phyloP scores from a whole-genome alignment of 2,113 vertebrate species.

The Centropus bengalensis region DNA sequence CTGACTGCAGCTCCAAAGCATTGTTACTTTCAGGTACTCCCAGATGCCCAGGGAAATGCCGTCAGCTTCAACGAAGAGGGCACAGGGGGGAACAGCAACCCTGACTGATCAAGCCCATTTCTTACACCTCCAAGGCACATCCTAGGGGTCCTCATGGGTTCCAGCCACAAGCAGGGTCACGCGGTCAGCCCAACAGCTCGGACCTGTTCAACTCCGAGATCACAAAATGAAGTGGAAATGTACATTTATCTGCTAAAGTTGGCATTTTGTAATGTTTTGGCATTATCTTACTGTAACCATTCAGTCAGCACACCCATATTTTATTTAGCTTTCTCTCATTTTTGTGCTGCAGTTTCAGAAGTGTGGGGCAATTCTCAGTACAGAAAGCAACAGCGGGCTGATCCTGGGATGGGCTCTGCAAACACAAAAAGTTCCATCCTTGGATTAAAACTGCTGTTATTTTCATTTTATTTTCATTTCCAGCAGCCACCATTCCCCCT shows the following conservation, averaged over 20 bases:
- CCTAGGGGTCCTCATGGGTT: accelerated
- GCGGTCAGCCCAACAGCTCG: neutral
- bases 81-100: neutral
- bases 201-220: accelerated
- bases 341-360: neutral
- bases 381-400: neutral
- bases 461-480: neutral
- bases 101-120: neutral
- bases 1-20: neutral
- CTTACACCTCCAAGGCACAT: neutral
- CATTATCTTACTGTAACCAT: neutral
- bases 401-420: neutral
- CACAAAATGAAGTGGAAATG: no score
- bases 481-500: neutral
- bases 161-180: neutral
- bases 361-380: neutral
- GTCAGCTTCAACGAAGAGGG: neutral
- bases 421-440: neutral
- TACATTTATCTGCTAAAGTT: neutral
- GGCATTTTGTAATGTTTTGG: neutral
- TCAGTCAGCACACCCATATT: accelerated
- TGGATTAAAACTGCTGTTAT: neutral
- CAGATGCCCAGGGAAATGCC: neutral
- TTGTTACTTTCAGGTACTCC: neutral
- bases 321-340: neutral